Base-by-base conservation (phyloP, 2,888 invertebrate species). In the Aspidiotus destructor region DNA sequence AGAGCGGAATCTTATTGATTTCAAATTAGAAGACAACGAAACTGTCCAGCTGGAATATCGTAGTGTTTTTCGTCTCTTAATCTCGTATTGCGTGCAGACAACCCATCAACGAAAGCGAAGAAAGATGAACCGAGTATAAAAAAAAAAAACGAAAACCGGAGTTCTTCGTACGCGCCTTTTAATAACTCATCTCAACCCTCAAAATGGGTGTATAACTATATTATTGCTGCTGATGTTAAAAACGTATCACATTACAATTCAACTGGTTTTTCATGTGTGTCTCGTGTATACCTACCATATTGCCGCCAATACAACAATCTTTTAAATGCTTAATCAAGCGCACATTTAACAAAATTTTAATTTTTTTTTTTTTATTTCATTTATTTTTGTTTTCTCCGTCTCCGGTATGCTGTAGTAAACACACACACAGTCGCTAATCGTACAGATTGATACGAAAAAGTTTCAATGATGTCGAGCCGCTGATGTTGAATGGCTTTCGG, bases 201-300 rank as follows among this genome's bases (percentile, higher is more conserved):
- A n/a, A 40, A 64, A 55, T 57, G 41, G 57, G 13, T 54, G 15
- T 54, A 28, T 41, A 15, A 67, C 58, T 41, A 48, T 42, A 61
- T 44, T 15, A 58, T 28, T 55, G 40, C 58, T 13, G 28, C 40
- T 54, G 13, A 15, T 13, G n/a, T 54, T 54, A 40, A 7, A 11
- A 67, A 58, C 67, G 67, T 67, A 67, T 67, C 67, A 41, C 67
- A 67, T 67, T 67, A 67, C 67, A 67, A 67, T 67, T 65, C 57
- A 42, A 67, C 57, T 58, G 57, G 57, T 54, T 65, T 65, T 28
- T 55, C 54, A 42, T 55, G 65, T 65, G 55, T 65, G 58, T 67
- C 67, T 58, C 63, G 63, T 63, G 63, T 63, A 54, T 48, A 48
- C 48, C 48, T 65, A 48, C 57, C 67, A 58, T 58, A 58, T 52